Base-by-base conservation (phyloP, 35 echinoderm and acorn worm species). In the Acanthaster planci region DNA sequence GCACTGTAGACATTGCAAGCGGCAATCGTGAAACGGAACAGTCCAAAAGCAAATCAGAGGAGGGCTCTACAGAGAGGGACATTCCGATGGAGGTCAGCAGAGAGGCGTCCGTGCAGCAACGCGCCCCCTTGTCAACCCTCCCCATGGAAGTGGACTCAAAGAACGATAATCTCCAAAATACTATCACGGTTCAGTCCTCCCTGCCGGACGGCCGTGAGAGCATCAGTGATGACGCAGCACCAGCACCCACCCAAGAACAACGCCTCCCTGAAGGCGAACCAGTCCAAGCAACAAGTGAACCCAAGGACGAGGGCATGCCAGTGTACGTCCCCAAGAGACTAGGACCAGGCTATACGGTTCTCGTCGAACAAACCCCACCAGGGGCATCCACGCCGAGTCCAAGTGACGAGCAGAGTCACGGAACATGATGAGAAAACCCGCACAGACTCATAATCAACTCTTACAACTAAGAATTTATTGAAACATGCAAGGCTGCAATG, bases 311-410 rank as follows among this genome's bases (percentile, higher is more conserved):
- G 4, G 42, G 30, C 38, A 18, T 17, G 17, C 19, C 8, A 27
- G 44, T 58, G 35, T 94, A 94, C 23, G 77, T 90, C 23, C 23
- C 87, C 8, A 78, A 84, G 44, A 80, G 84, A 60, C 92, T 94
- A 3, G 92, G 87, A 7, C 92, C 92, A 21, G 92, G 92, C 5
- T 94, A 94, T 44, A 94, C 83, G 1, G 92, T 94, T 19, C 59
- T 94, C 3, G 80, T 90, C 15, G 89, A 94, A 57, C 51, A 83
- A 22, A 31, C 81, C 14, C 35, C 81, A 58, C 37, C 81, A 12
- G 52, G 34, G 34, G 37, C 56, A 53, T 37, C 35, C 7, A 34
- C 29, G 16, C 54, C 79, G 2, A 38, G 38, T 19, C 19, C 37
- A 39, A 37, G 42, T 15, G 36, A 10, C 29, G 38, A 31, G 10